Conservation (phyloP, 2,797 vertebrate genomes). For the Oryzias sinensis region DNA sequence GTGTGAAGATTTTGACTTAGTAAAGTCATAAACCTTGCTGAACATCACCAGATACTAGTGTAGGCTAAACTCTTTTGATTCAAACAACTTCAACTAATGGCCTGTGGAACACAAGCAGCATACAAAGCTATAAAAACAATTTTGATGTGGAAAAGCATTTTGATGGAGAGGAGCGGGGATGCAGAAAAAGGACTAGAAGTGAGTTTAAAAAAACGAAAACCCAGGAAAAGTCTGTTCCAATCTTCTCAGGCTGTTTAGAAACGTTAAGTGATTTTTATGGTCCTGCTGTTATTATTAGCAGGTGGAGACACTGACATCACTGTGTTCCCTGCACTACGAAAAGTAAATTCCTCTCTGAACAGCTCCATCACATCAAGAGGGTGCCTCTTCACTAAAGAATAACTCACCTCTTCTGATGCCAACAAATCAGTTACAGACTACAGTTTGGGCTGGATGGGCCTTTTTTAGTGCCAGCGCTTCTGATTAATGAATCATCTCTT, state of each 20-base stretch:
- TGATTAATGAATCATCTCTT: constrained; percentile 43
- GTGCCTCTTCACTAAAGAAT: constrained; percentile 39
- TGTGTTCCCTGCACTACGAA: constrained; percentile 14
- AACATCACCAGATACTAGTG: background rate
- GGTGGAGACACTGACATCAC: constrained; percentile 52
- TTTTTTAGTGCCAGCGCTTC: constrained; percentile 37
- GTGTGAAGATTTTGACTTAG: too few species aligned
- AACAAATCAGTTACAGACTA: constrained; percentile 50
- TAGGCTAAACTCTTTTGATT: background rate
- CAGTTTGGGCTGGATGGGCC: constrained; percentile 21
- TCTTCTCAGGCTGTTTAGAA: constrained; percentile 47
- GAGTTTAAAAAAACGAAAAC: constrained; percentile 7
- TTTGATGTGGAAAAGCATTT: constrained; percentile 9
- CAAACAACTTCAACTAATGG: background rate
- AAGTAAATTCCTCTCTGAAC: constrained; percentile 28
- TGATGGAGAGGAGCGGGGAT: constrained; percentile 2
- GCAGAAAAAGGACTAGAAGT: constrained; percentile 3
- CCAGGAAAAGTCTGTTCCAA: constrained; percentile 20
- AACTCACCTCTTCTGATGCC: constrained; percentile 37
- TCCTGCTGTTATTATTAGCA: constrained; percentile 58
- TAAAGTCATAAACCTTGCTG: too few species aligned
- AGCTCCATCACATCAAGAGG: constrained; percentile 30
- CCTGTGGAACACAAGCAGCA: background rate
- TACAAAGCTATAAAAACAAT: constrained; percentile 33
- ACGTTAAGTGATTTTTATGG: constrained; percentile 57